Base-by-base conservation (phyloP, 92 coral and sea anemone species). In the Hydrozoanthus gracilis region DNA sequence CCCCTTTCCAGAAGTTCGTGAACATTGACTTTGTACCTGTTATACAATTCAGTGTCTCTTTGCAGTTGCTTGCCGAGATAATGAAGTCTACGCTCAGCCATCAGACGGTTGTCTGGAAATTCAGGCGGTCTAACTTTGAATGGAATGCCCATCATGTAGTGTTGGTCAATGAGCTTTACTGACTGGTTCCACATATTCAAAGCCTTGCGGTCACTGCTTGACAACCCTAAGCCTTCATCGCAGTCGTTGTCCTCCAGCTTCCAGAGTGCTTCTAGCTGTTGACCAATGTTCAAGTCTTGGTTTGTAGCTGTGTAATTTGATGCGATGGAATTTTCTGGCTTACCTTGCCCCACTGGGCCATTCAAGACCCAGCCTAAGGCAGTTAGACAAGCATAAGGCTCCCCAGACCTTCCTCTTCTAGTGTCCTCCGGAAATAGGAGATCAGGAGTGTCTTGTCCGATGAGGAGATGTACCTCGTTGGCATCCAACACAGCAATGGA, bases 71-170 rank as follows among this genome's bases (percentile, higher is more conserved):
- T 85, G 46, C 88, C 88, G 74, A 86, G 88, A 76, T 74, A 86
- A 13, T 48, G 52, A 58, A 86, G 56, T 76, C 88, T 86, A 70
- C 62, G 87, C 70, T 69, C 75, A 14, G 83, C 84, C 89, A 86
- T 45, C 49, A 52, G 89, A 77, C 89, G 87, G 51, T 78, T 86
- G 14, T 86, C 89, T 62, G 89, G 89, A 46, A 86, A 47, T 12
- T 45, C 86, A 86, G 89, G 89, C 9, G 89, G 89, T 87, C 89
- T 87, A 77, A 78, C 89, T 48, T 87, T 87, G 78, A 86, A 87
- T 61, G 89, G 89, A 64, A 87, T 87, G 51, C 78, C 89, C 89
- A 87, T 87, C 20, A 77, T 87, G 89, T 87, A 87, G 78, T 87
- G 89, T 78, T 65, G 89, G 60, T 87, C 87, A 35, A 87, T 66